Evolutionary conservation across 2,113 vertebrate genomes (phyloP).

Genomic region (Fregata magnificens): DNA sequence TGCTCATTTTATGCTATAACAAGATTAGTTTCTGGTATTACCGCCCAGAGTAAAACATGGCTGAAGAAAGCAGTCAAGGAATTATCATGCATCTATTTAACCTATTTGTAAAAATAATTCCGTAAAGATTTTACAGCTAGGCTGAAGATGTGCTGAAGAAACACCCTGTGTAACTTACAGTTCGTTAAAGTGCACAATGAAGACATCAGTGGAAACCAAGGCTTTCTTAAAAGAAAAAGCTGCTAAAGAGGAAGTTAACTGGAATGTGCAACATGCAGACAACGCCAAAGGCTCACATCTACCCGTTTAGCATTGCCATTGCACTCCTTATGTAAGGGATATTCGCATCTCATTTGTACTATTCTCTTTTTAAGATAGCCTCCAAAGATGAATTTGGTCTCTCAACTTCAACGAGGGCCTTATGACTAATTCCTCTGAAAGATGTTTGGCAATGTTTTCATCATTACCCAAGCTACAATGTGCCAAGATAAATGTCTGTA

Average conservation of each 20-base stretch:
- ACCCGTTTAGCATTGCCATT: background rate
- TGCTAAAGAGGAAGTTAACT: background rate
- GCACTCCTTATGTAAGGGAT: background rate
- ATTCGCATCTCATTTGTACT: background rate
- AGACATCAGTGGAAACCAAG: background rate
- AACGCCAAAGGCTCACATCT: background rate
- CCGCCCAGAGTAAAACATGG: background rate
- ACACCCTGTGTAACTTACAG: background rate
- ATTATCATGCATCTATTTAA: background rate
- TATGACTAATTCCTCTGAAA: background rate
- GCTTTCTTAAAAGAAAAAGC: background rate
- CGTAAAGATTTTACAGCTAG: background rate
- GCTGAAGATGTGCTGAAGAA: background rate
- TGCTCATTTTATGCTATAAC: background rate
- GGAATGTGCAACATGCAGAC: background rate
- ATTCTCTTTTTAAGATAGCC: background rate
- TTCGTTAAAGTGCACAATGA: background rate
- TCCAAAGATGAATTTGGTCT: background rate
- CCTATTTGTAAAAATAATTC: background rate
- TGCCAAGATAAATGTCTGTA: background rate
- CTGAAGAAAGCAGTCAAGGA: background rate
- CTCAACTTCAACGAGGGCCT: background rate
- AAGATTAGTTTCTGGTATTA: background rate
- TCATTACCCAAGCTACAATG: background rate
- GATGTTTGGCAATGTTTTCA: background rate